Evolutionary conservation across 2,888 invertebrate species (phyloP), one percentile per base, ranked within the genome.

Genomic region (Serrognathus titanus): DNA sequence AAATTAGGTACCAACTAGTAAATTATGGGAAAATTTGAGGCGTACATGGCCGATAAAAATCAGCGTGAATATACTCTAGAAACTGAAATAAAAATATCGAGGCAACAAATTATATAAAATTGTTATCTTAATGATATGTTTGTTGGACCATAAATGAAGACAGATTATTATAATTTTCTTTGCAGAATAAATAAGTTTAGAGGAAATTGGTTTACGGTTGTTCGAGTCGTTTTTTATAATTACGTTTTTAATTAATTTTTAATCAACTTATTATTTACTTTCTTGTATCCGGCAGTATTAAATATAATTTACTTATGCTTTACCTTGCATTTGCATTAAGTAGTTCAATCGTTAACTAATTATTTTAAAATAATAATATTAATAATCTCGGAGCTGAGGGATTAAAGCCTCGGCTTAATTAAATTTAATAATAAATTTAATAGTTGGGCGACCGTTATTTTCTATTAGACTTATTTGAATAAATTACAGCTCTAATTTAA

Each of bases 181-280:
- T 55, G 55, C 58, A 58, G 58, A 58, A 58, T 58, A 58, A 58
- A 58, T 55, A 58, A 58, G 58, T 58, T 57, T 58, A 48, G 45
- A 54, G 58, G 58, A 58, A 58, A 58, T 58, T 58, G 58, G 53
- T 51, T 58, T 55, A 55, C 55, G 55, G 55, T 50, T 40, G 38
- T 45, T 55, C 36, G 37, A 39, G 6, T 13, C 53, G 48, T 53
- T 49, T 49, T 49, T 49, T 38, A 43, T 52, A 52, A 52, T 52
- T 52, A 52, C 43, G 12, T 24, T 52, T 52, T 52, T 49, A 49
- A 49, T 49, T 49, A 49, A 49, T 49, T 51, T 52, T 52, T 52
- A 52, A 52, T 52, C 45, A 46, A 55, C 50, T 53, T 53, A 36
- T 53, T 45, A 53, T 48, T 38, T 24, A 12, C 47, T 43, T 38